Base-by-base conservation (phyloP, 1,140 invertebrate genomes). In the Penaeus chinensis region DNA sequence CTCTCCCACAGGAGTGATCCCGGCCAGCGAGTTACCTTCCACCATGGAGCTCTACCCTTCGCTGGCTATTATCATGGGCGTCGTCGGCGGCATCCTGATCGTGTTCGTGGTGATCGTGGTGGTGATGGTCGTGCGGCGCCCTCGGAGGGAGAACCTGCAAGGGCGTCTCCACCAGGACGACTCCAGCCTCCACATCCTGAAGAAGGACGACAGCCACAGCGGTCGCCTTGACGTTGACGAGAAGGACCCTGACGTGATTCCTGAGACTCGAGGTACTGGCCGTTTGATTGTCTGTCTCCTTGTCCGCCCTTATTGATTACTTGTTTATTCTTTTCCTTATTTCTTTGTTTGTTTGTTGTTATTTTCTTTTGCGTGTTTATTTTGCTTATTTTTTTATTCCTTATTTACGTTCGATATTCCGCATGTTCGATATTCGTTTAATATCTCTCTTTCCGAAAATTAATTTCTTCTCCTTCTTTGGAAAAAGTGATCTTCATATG, bases 41-140 rank as follows among this genome's bases (percentile, higher is more conserved):
- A 90, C 89, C 42, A 90, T 90, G 87, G 89, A 89, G 81, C 79
- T 90, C n/a, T 84, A 90, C 74, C 89, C 89, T 19, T 90, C 89
- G 7, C 65, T 90, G 69, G 81, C 89, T 10, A 87, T 90, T 85
- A 90, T 90, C 74, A 32, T 89, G 71, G 89, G 89, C 22, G 89
- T 90, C 66, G 87, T 90, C 22, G 89, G 89, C 54, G 89, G 89
- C 13, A 90, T 90, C 61, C 74, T 90, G 47, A 83, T 90, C 60
- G 89, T 90, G 2, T 90, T 90, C 62, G 82, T 84, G 32, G 89
- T 87, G 82, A 89, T 90, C 47, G 87, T 90, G 47, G 89, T 89
- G 76, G 89, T 90, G 62, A 89, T 90, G 81, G 84, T 90, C 19
- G 89, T 89, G 60, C 76, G 88, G 24, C 60, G 87, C 32, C 89